Percentiles rank a stretch among this genome's conserved stretches.
These are phyloP conservation scores for Caenorhabditis sinica DNA, from an alignment of 2,888 invertebrate genomes.

Conservation along the genomic window DNA sequence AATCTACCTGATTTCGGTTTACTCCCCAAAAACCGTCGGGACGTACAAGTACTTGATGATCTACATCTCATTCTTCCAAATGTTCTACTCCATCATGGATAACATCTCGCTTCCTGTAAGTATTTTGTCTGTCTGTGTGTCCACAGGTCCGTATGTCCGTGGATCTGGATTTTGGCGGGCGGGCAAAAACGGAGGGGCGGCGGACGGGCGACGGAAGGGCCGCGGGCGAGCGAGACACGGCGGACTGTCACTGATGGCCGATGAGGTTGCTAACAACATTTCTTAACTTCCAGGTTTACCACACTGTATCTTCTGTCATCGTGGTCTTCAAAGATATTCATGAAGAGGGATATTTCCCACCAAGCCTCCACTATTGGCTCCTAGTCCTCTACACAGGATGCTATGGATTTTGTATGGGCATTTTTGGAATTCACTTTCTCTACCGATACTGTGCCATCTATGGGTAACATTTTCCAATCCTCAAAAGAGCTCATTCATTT, in stretches of 20 bases:
- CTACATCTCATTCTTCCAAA: slow-evolving; percentile 56
- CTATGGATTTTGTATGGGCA: slow-evolving; percentile 58
- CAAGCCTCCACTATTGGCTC: slow-evolving; percentile 11
- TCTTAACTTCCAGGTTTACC: slow-evolving; percentile 31
- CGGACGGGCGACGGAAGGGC: too few relatives aligned
- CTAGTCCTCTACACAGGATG: slow-evolving; percentile 44
- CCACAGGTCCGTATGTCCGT: too few relatives aligned
- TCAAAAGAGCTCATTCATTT: neutral
- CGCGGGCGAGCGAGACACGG: too few relatives aligned
- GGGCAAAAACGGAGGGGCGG: too few relatives aligned
- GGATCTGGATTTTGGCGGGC: too few relatives aligned
- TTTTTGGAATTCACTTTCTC: slow-evolving; percentile 53
- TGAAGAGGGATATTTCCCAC: neutral
- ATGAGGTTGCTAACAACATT: too few relatives aligned
- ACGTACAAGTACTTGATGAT: slow-evolving; percentile 57
- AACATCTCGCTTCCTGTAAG: slow-evolving; percentile 39
- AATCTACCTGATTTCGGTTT: slow-evolving; percentile 35
- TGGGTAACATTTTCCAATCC: slow-evolving; percentile 16
- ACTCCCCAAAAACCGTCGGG: slow-evolving; percentile 49
- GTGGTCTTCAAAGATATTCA: slow-evolving; percentile 46
- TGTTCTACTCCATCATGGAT: slow-evolving; percentile 56
- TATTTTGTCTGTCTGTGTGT: too few relatives aligned
- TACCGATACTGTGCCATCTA: slow-evolving; percentile 41
- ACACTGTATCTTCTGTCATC: slow-evolving; percentile 43
- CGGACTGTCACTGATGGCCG: too few relatives aligned